Evolutionary conservation across 2,797 vertebrate genomes (phyloP), one percentile per base, ranked within the genome.

Genomic region (Delichon dasypus): DNA sequence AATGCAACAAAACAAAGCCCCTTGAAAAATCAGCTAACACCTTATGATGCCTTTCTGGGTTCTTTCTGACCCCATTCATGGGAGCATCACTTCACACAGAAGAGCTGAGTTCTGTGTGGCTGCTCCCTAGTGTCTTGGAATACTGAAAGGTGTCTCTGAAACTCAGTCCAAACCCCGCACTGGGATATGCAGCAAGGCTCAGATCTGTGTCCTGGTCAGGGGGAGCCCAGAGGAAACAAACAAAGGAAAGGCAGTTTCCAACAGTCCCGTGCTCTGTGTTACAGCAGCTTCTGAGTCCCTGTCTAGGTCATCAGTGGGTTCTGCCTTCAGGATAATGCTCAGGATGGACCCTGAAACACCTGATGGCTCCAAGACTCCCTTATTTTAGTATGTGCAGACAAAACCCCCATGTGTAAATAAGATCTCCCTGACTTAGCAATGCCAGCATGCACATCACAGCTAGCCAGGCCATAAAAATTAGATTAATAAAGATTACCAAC

Each of bases 21-120:
- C 94, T 94, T 96, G 92, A 34, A 96, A 94, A 95, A 96, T 90
- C 65, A 76, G 67, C 84, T 85, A 86, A 83, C 6, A 1, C 89
- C 73, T 94, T n/a, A 1, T 62, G 71, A 34, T 68, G 48, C 55
- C 36, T 45, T 60, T 79, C 67, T 67, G 82, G 79, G 90, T 95
- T 57, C 58, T 29, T 79, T 19, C 42, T 72, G 76, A 74, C 87
- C 82, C 57, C 2, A 0, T 5, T 65, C 29, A 13, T 8, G 23
- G 47, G 51, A 87, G 62, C 72, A 36, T n/a, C 54, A 0, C 77
- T 88, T 47, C 60, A 61, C 32, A 14, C 26, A 21, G 47, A 34
- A 1, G 16, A 20, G 36, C 0, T 27, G 32, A 34, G n/a, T 54
- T 44, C 44, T 29, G 2, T 23, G 66, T 13, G 45, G 22, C 79